These are phyloP conservation scores for Stenopsyche tienmushanensis DNA, from an alignment of 1,140 invertebrate genomes.

Conservation along the genomic window DNA sequence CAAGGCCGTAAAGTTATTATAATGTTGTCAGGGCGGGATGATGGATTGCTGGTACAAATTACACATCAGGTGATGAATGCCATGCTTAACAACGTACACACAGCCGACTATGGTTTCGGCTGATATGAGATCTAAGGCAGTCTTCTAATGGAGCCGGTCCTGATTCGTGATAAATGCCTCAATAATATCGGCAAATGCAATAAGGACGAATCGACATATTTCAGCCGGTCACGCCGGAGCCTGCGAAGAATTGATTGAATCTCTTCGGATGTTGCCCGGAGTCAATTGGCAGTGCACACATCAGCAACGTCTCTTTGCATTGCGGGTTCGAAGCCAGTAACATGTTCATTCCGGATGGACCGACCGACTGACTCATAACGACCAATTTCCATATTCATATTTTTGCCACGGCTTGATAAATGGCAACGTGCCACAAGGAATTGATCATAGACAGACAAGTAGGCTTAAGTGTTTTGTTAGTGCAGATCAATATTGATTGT, in stretches of 20 bases:
- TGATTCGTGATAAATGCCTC: too few species aligned
- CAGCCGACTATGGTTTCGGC: background rate
- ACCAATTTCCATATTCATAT: too few species aligned
- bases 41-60: conserved; percentile 40
- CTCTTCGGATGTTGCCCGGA: conserved; percentile 17
- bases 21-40: conserved; percentile 33
- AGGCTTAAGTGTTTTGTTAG: background rate
- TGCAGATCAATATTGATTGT: too few species aligned
- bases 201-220: too few species aligned
- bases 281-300: conserved; percentile 19
- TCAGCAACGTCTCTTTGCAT: background rate
- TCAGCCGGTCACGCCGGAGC: background rate
- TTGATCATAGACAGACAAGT: too few species aligned
- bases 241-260: conserved; percentile 4
- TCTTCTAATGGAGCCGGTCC: too few species aligned
- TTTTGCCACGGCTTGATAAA: too few species aligned
- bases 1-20: conserved; percentile 21
- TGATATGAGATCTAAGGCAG: too few species aligned
- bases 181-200: too few species aligned
- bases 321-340: background rate
- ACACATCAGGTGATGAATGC: conserved; percentile 39
- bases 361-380: too few species aligned
- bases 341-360: conserved; percentile 2
- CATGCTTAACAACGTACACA: conserved; percentile 16
- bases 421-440: too few species aligned